phyloP scores from a whole-genome alignment of 23 tunicate species.

The Phallusia fumigata region DNA sequence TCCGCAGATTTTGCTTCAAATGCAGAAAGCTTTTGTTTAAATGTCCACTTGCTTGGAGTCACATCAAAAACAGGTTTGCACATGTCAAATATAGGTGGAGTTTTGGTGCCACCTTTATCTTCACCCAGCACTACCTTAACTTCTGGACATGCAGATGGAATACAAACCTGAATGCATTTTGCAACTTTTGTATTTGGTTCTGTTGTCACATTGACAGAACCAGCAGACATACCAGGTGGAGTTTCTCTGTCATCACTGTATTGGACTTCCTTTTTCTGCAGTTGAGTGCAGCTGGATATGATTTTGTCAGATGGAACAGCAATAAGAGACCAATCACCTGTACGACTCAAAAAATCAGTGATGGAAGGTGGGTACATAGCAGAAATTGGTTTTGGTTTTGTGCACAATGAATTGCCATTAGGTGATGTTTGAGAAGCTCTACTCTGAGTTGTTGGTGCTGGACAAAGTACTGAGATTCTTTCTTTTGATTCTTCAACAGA shows the following conservation, averaged over 20 bases:
- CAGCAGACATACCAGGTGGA: neutral
- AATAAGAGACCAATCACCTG: slow-evolving; percentile 35
- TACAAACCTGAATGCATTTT: neutral
- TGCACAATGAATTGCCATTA: neutral
- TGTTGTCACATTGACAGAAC: neutral
- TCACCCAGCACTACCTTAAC: neutral
- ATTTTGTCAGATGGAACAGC: neutral
- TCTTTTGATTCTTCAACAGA: neutral
- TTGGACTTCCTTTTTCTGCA: neutral
- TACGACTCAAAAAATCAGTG: slow-evolving; percentile 27
- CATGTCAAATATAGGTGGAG: neutral
- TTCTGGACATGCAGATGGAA: no score
- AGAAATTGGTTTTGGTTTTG: slow-evolving; percentile 4
- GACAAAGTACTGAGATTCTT: neutral
- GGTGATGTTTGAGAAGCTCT: slow-evolving; percentile 3
- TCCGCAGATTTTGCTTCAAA: slow-evolving; percentile 43
- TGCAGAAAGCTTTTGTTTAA: slow-evolving; percentile 50
- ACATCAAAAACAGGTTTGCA: neutral
- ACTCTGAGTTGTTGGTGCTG: neutral
- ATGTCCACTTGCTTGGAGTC: slow-evolving; percentile 84
- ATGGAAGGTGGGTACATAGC: slow-evolving; percentile 34
- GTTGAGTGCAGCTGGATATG: no score
- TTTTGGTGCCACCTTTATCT: neutral
- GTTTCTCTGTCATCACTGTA: neutral
- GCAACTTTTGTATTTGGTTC: neutral